phyloP scores from a whole-genome alignment of 2,113 vertebrate genomes.

The Jaculus jaculus region DNA sequence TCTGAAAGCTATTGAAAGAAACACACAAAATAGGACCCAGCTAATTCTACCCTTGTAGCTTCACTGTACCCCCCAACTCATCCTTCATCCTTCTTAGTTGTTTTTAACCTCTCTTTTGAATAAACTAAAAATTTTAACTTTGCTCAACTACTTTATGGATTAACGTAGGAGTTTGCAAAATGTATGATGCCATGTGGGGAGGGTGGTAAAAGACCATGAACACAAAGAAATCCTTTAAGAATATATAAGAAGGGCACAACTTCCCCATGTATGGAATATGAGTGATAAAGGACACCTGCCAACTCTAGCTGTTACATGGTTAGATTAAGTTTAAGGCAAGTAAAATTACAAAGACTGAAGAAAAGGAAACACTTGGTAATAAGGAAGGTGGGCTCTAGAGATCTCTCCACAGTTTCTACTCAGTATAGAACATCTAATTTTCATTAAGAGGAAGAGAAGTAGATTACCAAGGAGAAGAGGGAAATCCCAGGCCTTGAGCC shows the following conservation, averaged over 20 bases:
- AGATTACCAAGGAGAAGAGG: background rate
- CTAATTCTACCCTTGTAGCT: background rate
- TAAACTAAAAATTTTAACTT: background rate
- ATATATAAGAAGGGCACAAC: background rate
- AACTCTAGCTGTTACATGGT: rapidly evolving
- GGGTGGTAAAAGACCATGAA: background rate
- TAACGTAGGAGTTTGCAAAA: background rate
- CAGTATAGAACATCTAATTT: background rate
- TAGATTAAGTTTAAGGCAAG: background rate
- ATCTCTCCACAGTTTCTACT: no score
- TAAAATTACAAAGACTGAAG: background rate
- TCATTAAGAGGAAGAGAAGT: background rate
- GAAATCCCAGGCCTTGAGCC: background rate
- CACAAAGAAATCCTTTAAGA: background rate
- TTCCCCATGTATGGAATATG: background rate
- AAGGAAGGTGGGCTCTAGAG: background rate
- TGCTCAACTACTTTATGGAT: background rate
- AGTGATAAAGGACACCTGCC: rapidly evolving
- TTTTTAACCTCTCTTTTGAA: background rate
- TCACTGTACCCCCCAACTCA: no score
- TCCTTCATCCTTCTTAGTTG: background rate
- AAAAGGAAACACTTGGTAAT: background rate
- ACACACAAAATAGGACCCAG: background rate
- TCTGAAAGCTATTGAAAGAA: background rate
- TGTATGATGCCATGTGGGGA: background rate